Evolutionary conservation across 2,888 invertebrate genomes (phyloP).

Genomic region (Mythimna impura): DNA sequence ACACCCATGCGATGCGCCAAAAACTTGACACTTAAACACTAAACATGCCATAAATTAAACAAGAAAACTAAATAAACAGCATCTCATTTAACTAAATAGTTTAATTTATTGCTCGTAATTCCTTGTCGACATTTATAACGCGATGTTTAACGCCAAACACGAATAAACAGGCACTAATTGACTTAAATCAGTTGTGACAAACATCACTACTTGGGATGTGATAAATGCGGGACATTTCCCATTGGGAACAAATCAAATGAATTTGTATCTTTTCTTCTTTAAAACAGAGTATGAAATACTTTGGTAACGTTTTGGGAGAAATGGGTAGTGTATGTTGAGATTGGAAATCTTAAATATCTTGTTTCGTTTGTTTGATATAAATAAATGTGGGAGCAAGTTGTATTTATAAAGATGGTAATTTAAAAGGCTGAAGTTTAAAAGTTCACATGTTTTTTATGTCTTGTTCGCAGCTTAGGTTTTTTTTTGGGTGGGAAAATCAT

Average conservation of each 20-base stretch:
- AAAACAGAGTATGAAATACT: neutral
- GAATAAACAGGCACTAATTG: conserved; percentile 69
- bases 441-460: too few species aligned
- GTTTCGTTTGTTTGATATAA: conserved; percentile 27
- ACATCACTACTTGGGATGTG: conserved; percentile 60
- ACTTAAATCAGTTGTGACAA: conserved; percentile 71
- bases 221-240: conserved; percentile 61
- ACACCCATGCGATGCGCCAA: conserved; percentile 36
- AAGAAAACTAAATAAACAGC: conserved; percentile 59
- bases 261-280: conserved; percentile 16
- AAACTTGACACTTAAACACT: conserved; percentile 51
- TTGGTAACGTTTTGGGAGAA: neutral
- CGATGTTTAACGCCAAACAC: conserved; percentile 57
- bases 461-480: too few species aligned
- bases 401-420: neutral
- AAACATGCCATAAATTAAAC: conserved; percentile 58
- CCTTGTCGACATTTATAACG: conserved; percentile 54
- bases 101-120: conserved; percentile 62
- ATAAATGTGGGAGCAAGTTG: conserved; percentile 9
- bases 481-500: too few species aligned
- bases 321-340: conserved; percentile 11
- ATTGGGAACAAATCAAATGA: conserved; percentile 15
- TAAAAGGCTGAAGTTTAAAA: too few species aligned
- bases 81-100: conserved; percentile 61
- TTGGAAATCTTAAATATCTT: conserved; percentile 24